Evolutionary conservation across 2,888 invertebrate species (phyloP).

Genomic region (Netelia melanura): DNA sequence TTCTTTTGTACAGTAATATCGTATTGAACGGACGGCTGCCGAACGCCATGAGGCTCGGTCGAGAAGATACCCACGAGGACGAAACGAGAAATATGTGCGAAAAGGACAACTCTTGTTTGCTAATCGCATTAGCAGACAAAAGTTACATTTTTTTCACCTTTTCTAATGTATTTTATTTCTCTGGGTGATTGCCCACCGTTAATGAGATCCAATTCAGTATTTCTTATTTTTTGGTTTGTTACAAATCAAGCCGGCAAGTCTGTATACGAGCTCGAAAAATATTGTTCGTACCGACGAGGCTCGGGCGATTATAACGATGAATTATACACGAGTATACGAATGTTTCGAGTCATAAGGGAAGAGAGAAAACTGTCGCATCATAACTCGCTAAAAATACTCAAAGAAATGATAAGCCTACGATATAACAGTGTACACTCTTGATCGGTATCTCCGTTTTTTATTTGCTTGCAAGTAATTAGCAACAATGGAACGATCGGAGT

Average conservation of each 20-base stretch:
- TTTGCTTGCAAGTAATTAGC: neutral
- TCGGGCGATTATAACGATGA: neutral
- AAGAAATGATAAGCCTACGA: neutral
- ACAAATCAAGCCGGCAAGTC: constrained; percentile 31
- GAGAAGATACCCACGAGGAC: neutral
- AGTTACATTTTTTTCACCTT: neutral
- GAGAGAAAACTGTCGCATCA: neutral
- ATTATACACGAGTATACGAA: neutral
- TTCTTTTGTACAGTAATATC: constrained; percentile 23
- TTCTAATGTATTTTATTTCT: constrained; percentile 8
- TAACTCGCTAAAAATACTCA: neutral
- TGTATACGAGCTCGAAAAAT: neutral
- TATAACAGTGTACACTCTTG: neutral
- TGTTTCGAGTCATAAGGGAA: neutral
- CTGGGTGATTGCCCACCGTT: constrained; percentile 17
- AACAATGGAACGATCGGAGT: neutral
- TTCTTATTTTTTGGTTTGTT: constrained; percentile 25
- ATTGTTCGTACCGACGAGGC: neutral
- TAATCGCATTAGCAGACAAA: neutral
- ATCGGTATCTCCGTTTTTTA: neutral
- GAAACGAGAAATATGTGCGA: neutral
- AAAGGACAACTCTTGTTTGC: neutral
- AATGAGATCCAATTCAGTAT: constrained; percentile 59
- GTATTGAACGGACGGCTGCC: constrained; percentile 1
- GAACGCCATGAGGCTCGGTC: neutral